Percentiles rank a stretch among this genome's conserved stretches.
phyloP scores from a whole-genome alignment of 2,797 vertebrate genomes.

The Nannoperca obscura region DNA sequence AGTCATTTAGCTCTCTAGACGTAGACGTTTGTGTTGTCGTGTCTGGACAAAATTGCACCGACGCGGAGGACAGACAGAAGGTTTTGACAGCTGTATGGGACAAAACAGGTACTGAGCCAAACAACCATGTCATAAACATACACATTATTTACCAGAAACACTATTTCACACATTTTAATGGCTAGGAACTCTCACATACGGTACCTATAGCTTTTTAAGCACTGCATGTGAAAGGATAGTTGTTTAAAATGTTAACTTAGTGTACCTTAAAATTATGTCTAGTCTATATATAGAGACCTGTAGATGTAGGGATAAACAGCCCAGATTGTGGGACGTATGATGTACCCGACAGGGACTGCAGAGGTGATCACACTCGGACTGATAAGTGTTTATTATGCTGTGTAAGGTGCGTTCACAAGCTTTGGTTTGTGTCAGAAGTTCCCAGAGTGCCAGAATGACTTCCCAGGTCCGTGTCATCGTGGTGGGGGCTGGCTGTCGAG shows the following conservation, averaged over 20 bases:
- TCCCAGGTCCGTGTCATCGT: constrained; percentile 82
- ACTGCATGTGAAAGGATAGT: no score
- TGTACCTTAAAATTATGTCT: background rate
- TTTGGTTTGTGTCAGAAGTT: constrained; percentile 44
- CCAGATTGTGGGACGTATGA: background rate
- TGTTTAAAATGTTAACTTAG: background rate
- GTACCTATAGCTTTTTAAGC: background rate
- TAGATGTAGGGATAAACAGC: background rate
- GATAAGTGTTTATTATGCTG: background rate
- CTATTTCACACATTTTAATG: background rate
- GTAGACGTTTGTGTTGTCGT: background rate
- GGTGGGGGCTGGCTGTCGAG: constrained; percentile 86
- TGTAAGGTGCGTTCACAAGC: background rate
- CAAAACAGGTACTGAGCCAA: constrained; percentile 53
- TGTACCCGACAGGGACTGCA: background rate
- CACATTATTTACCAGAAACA: background rate
- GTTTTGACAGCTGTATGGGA: constrained; percentile 31
- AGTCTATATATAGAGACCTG: background rate
- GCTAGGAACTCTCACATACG: no score
- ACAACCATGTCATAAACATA: background rate
- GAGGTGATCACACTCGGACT: background rate
- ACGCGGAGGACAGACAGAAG: background rate
- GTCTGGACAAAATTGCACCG: background rate
- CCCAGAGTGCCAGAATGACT: constrained; percentile 75
- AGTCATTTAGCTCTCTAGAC: background rate